Percentiles rank a stretch among this genome's conserved stretches.
Conservation (phyloP, 2,113 vertebrate species). For the Triplophysa dalaica region DNA sequence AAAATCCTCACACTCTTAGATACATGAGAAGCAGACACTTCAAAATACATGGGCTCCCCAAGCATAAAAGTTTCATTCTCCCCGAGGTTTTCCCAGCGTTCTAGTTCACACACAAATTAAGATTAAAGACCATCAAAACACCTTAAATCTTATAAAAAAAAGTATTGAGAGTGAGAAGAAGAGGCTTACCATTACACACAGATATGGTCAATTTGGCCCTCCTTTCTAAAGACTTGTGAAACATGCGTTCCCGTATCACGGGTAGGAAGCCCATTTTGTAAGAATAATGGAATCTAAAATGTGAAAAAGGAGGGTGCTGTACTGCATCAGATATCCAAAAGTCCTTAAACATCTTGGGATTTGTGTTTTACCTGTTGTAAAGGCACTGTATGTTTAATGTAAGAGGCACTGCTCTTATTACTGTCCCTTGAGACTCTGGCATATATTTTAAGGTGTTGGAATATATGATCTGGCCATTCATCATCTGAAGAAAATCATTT, state of each 20-base stretch:
- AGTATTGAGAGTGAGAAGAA: not conserved
- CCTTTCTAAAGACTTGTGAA: constrained; percentile 56
- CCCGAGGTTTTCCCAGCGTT: constrained; percentile 57
- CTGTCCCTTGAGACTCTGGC: constrained; percentile 51
- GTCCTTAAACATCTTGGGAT: not conserved
- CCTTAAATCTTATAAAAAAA: too few relatives aligned
- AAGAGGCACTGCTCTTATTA: constrained; percentile 62
- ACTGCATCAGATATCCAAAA: not conserved
- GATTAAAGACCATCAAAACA: too few relatives aligned
- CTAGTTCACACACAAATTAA: constrained; percentile 23
- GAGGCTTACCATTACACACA: constrained; percentile 63
- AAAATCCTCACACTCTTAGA: constrained; percentile 57
- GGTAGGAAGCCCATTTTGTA: constrained; percentile 70
- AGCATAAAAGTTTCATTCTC: constrained; percentile 51
- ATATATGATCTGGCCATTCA: constrained; percentile 65
- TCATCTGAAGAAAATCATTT: constrained; percentile 49
- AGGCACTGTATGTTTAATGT: constrained; percentile 61
- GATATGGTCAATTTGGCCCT: constrained; percentile 60
- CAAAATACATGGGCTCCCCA: constrained; percentile 64
- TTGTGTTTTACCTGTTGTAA: constrained; percentile 63
- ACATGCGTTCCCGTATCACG: constrained; percentile 40
- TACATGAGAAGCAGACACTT: constrained; percentile 41
- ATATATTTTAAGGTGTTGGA: constrained; percentile 51
- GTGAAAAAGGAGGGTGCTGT: not conserved
- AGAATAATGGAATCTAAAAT: constrained; percentile 68